phyloP scores from a whole-genome alignment of 2,888 invertebrate species.

The Plusia festucae region DNA sequence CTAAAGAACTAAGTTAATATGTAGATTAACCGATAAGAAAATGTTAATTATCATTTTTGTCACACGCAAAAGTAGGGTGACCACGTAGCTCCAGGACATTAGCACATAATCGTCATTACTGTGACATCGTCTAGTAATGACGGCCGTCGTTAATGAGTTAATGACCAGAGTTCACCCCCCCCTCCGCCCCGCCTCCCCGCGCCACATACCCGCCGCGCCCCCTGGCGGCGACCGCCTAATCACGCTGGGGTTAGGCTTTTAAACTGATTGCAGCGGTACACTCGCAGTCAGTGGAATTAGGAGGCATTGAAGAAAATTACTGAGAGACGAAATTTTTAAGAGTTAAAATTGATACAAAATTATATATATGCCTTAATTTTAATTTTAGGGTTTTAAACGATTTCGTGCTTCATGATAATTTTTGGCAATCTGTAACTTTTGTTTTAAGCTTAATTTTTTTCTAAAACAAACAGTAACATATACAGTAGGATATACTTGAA shows the following conservation, averaged over 20 bases:
- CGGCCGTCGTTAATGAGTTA: conserved; percentile 67
- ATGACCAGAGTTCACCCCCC: conserved; percentile 52
- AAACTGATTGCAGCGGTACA: conserved; percentile 68
- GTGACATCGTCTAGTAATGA: conserved; percentile 58
- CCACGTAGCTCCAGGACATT: conserved; percentile 45
- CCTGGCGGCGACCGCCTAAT: conserved; percentile 59
- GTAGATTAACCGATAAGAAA: not conserved
- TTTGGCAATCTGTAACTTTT: not conserved
- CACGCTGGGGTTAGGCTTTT: conserved; percentile 72
- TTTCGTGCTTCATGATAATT: not conserved
- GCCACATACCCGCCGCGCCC: conserved; percentile 46
- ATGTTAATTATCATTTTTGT: not conserved
- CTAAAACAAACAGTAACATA: no score
- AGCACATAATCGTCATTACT: conserved; percentile 50
- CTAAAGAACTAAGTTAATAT: not conserved
- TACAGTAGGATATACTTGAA: no score
- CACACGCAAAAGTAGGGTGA: conserved; percentile 29
- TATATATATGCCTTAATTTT: conserved; percentile 33
- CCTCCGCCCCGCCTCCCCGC: conserved; percentile 33
- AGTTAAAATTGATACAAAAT: conserved; percentile 48
- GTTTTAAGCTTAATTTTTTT: no score
- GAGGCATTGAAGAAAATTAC: conserved; percentile 7
- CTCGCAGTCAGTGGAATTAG: conserved; percentile 21
- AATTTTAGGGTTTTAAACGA: conserved; percentile 21
- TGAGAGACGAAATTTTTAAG: conserved; percentile 21